Evolutionary conservation across 2,113 vertebrate species (phyloP).

Genomic region (Cyphomyrus discorhynchus): DNA sequence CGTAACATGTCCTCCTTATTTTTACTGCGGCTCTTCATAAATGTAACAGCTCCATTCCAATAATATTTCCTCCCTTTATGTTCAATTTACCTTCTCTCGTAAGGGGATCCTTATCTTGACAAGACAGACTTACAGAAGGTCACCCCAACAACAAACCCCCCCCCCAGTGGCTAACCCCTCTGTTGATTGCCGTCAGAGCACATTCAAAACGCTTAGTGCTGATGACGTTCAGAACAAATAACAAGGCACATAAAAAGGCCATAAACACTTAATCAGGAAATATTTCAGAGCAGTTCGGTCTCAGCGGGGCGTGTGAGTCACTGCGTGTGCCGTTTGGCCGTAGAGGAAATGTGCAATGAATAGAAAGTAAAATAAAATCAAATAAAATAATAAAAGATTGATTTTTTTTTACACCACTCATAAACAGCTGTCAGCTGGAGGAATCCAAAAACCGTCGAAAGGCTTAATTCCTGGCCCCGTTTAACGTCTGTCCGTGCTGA

Average conservation of each 20-base stretch:
- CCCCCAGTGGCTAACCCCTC: not conserved
- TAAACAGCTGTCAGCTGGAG: not conserved
- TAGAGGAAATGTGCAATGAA: not conserved
- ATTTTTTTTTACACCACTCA: not conserved
- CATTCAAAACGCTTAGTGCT: not conserved
- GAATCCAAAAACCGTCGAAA: not conserved
- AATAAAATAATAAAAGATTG: not conserved
- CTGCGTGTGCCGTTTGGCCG: not conserved
- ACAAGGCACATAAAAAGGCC: not conserved
- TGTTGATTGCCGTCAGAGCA: not conserved
- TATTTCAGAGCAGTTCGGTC: not conserved
- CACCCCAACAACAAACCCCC: not conserved
- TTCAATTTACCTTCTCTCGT: not conserved
- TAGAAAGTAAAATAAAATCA: not conserved
- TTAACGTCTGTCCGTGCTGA: not conserved
- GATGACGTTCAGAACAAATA: not conserved
- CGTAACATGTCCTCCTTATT: not conserved
- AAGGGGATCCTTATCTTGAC: not conserved
- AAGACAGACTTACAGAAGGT: not conserved
- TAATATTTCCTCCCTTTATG: not conserved
- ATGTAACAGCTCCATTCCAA: not conserved
- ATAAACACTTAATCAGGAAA: not conserved
- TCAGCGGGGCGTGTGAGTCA: not conserved
- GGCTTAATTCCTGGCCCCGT: not conserved
- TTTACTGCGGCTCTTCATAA: not conserved